Conservation (phyloP, 2,113 vertebrate genomes). For the Chroicocephalus ridibundus region DNA sequence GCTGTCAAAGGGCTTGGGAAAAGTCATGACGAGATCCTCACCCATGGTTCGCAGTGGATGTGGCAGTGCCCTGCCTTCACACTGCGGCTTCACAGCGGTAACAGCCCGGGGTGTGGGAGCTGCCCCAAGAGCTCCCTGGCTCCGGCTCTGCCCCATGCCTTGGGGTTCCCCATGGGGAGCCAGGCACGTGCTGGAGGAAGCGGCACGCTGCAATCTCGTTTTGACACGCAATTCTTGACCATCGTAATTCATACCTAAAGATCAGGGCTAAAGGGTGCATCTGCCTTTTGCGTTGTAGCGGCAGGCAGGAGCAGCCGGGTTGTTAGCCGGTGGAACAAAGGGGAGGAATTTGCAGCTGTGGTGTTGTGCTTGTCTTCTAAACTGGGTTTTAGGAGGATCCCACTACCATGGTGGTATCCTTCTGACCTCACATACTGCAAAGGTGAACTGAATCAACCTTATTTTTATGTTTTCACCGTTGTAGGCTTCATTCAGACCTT, state of each 20-base stretch:
- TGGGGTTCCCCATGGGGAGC: neutral
- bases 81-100: fast-evolving
- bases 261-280: neutral
- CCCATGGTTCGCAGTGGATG: neutral
- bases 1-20: neutral
- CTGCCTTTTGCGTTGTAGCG: neutral
- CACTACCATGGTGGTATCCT: neutral
- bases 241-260: neutral
- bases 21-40: neutral
- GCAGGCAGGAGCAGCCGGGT: neutral
- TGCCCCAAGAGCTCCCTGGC: neutral
- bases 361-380: neutral
- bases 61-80: neutral
- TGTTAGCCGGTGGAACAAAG: neutral
- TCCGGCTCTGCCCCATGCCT: fast-evolving
- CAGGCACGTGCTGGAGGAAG: neutral
- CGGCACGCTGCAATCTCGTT: fast-evolving
- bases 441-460: neutral
- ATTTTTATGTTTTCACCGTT: neutral
- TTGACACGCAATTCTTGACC: neutral
- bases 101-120: too few species aligned
- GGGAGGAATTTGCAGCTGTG: neutral
- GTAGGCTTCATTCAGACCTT: neutral
- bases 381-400: neutral
- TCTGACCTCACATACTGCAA: neutral